A percentile compares a stretch with the other conserved stretches of the same genome.
These are phyloP conservation scores for Rhysida immarginata DNA, from an alignment of 1,140 invertebrate genomes.

Conservation along the genomic window DNA sequence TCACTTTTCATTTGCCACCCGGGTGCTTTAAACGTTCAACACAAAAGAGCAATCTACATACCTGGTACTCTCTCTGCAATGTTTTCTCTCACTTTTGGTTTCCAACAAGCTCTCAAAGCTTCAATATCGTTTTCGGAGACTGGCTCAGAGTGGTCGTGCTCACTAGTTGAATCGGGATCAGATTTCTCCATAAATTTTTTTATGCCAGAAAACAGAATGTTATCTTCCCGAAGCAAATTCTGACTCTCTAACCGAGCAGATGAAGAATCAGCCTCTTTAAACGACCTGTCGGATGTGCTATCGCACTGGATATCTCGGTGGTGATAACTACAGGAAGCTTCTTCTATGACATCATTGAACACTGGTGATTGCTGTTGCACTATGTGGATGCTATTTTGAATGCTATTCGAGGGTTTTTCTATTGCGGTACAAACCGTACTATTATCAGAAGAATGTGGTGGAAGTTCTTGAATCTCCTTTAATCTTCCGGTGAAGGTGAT, in stretches of 20 bases:
- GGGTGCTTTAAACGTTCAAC: no score
- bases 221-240: no score
- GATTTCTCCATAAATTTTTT: no score
- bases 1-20: no score
- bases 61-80: conserved; percentile 42
- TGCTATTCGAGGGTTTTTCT: no score
- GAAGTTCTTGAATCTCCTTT: not conserved
- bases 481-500: not conserved
- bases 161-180: not conserved
- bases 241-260: no score
- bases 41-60: no score
- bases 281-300: no score
- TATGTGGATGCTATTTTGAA: no score
- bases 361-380: conserved; percentile 12
- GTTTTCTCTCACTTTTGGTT: conserved; percentile 39
- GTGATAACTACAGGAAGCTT: not conserved
- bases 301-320: not conserved
- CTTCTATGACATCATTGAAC: conserved; percentile 9
- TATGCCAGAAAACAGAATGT: no score
- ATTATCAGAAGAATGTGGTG: conserved; percentile 5
- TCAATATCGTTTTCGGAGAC: conserved; percentile 23
- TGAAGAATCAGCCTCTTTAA: no score
- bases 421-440: no score
- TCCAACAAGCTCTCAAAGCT: conserved; percentile 37
- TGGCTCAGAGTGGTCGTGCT: conserved; percentile 4